Evolutionary conservation across 1,140 invertebrate species (phyloP), one percentile per base, ranked within the genome.

Genomic region (Drosophila virilis): DNA sequence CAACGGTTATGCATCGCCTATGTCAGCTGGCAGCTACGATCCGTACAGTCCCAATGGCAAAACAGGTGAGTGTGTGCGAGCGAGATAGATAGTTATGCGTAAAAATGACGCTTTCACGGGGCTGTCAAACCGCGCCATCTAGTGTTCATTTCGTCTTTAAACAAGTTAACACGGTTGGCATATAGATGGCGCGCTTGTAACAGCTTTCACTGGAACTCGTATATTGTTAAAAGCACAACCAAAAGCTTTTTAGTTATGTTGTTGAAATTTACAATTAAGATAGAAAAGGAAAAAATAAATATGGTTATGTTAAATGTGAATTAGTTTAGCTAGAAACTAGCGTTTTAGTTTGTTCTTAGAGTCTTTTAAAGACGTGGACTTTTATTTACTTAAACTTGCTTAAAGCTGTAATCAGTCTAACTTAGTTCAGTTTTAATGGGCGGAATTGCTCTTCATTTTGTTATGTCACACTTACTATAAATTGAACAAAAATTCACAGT

Each of bases 41-140:
- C 96, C 96, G 2, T 97, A 97, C 92, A 97, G 96, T 93, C 96
- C 96, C 45, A 97, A 96, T 93, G 96, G 96, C 89, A 97, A 97
- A 94, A 95, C 96, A 94, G 96, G 96, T 96, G 76, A 95, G 96
- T 94, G 96, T 94, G 8, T 8, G 13, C 40, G 8, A 48, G 35
- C 15, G 42, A 58, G 9, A 40, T 0, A 13, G 6, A 59, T 6
- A 40, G 8, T 9, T 7, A 46, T 3, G 8, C 17, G 35, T 28
- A 5, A 28, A 28, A 5, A 6, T 0, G 5, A 28, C 55, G 65
- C 43, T 60, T 38, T 42, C 1, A 0, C 9, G 38, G 37, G 8
- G 13, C n/a, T n/a, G 17, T 1, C 8, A 28, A 9, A 15, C 6
- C 57, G 60, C 60, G 60, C 59, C 74, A 76, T 52, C 73, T 71